Evolutionary conservation across 2,797 vertebrate species (phyloP).

Genomic region (Masticophis lateralis): DNA sequence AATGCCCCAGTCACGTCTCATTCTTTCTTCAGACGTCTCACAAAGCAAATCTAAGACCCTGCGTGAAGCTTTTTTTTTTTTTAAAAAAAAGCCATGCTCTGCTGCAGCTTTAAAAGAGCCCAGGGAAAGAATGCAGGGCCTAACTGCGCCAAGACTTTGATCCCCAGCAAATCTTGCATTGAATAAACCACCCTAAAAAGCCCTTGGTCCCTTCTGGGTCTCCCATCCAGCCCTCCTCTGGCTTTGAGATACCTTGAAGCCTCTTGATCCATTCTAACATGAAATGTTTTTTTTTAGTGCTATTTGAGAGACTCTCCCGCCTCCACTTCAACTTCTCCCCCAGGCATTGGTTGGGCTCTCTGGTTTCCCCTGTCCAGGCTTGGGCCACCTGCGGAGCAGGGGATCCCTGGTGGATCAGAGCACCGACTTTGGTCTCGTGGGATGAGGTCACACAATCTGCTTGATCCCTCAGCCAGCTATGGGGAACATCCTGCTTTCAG

Average conservation of each 20-base stretch:
- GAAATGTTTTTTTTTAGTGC: constrained; percentile 26
- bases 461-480: constrained; percentile 49
- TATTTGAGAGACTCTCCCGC: constrained; percentile 1
- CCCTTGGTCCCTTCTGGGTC: not conserved
- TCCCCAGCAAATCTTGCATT: not conserved
- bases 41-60: not conserved
- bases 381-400: constrained; percentile 62
- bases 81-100: not conserved
- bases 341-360: constrained; percentile 41
- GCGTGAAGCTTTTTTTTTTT: not conserved
- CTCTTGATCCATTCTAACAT: constrained; percentile 48
- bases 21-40: not conserved
- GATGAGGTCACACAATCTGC: constrained; percentile 60
- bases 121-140: too few species aligned
- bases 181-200: not conserved
- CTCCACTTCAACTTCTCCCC: not conserved
- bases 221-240: not conserved
- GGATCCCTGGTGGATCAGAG: constrained; percentile 40
- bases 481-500: constrained; percentile 33
- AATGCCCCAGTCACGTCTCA: not conserved
- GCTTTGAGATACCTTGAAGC: constrained; percentile 12
- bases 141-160: not conserved
- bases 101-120: not conserved
- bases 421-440: constrained; percentile 44
- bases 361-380: constrained; percentile 35